These are phyloP conservation scores for Manis javanica DNA, from an alignment of 2,797 vertebrate genomes.

Conservation along the genomic window DNA sequence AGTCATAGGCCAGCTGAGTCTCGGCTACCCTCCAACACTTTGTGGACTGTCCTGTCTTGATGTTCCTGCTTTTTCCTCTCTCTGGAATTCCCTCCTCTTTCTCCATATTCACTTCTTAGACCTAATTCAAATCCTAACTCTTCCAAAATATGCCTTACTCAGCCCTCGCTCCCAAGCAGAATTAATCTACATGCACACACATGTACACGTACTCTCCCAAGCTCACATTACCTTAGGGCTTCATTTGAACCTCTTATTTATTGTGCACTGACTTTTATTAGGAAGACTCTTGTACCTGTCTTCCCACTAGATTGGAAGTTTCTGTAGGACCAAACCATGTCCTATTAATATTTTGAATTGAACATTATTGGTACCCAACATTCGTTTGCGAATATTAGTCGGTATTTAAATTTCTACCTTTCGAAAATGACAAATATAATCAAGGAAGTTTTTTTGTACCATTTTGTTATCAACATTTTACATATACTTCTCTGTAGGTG, in stretches of 20 bases:
- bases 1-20: background rate
- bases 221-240: background rate
- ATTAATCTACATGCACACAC: background rate
- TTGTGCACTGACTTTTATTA: background rate
- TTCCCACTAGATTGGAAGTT: background rate
- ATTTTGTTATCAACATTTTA: background rate
- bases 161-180: background rate
- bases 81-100: background rate
- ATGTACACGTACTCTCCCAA: background rate
- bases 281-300: background rate
- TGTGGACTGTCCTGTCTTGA: background rate
- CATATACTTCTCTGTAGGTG: constrained; percentile 84
- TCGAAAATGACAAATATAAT: constrained; percentile 7
- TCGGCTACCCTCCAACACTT: background rate
- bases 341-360: background rate
- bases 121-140: background rate
- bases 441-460: background rate
- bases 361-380: background rate
- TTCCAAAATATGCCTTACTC: background rate
- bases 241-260: background rate
- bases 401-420: background rate
- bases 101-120: background rate
- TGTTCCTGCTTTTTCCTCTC: background rate
- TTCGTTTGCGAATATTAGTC: background rate
- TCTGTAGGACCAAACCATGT: background rate